Evolutionary conservation across 2,797 vertebrate species (phyloP).

Genomic region (Taeniopygia guttata): DNA sequence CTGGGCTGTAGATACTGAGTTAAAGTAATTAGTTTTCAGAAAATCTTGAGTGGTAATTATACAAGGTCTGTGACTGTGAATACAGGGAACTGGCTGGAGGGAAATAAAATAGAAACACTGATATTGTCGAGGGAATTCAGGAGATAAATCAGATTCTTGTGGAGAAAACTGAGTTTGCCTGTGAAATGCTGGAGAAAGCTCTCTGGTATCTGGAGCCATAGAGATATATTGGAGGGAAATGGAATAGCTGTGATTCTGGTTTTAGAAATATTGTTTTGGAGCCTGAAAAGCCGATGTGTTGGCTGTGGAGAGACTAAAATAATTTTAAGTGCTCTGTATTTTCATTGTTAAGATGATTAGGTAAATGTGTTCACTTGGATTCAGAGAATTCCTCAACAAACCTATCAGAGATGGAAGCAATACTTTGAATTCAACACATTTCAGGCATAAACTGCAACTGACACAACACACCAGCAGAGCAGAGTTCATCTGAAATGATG

Average conservation of each 20-base stretch:
- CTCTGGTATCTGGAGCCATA: not conserved
- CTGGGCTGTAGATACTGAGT: not conserved
- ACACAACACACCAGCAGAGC: not conserved
- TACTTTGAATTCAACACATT: not conserved
- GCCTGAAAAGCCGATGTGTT: not conserved
- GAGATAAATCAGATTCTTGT: not conserved
- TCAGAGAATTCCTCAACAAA: not conserved
- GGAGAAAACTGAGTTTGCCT: not conserved
- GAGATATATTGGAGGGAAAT: not conserved
- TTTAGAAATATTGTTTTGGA: not conserved
- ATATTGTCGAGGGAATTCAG: not conserved
- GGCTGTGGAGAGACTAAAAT: not conserved
- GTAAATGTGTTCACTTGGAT: not conserved
- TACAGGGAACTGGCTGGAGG: not conserved
- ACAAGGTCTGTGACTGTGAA: not conserved
- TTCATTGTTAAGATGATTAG: not conserved
- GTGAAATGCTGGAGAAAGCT: not conserved
- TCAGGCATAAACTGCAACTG: not conserved
- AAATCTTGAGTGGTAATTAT: not conserved
- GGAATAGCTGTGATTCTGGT: not conserved
- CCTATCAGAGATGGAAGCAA: fast-evolving
- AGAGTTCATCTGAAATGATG: not conserved
- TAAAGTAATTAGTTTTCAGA: not conserved
- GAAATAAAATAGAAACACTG: not conserved
- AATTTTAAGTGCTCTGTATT: not conserved